Evolutionary conservation across 2,888 invertebrate species (phyloP).

Genomic region (Sesamia inferens): DNA sequence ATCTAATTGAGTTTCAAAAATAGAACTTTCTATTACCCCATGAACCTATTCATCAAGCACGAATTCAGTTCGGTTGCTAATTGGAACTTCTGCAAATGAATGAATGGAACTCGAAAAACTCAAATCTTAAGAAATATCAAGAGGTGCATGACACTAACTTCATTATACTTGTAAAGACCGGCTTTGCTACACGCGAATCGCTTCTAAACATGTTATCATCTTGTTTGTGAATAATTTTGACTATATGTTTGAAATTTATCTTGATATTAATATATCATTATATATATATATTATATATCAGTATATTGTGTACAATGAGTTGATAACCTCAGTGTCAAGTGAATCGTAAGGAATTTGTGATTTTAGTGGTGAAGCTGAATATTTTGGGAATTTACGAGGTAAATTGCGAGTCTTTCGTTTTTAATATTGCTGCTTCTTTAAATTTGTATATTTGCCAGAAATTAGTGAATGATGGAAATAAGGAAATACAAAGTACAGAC

Average conservation of each 20-base stretch:
- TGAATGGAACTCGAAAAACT: constrained; percentile 52
- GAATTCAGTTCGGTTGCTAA: background rate
- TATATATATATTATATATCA: too few species aligned
- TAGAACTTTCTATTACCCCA: background rate
- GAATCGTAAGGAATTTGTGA: constrained; percentile 22
- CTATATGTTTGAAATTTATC: background rate
- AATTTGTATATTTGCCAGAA: background rate
- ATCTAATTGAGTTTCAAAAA: too few species aligned
- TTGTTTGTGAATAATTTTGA: constrained; percentile 16
- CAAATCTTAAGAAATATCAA: constrained; percentile 33
- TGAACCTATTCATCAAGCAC: constrained; percentile 6
- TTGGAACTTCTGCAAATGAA: constrained; percentile 6
- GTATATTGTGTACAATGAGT: constrained; percentile 11
- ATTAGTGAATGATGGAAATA: constrained; percentile 22
- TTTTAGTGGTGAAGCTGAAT: background rate
- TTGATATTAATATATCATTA: constrained; percentile 10
- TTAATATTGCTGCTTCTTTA: background rate
- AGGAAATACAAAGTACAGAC: constrained; percentile 18
- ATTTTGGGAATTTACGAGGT: constrained; percentile 23
- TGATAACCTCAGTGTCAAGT: constrained; percentile 50
- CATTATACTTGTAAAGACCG: constrained; percentile 44
- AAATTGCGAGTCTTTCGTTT: background rate
- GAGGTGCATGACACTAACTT: constrained; percentile 44
- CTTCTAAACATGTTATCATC: constrained; percentile 12
- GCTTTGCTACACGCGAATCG: constrained; percentile 46